Percentiles rank a stretch among this genome's conserved stretches.
These are phyloP conservation scores for Synanthedon andrenaeformis DNA, from an alignment of 2,888 invertebrate species.

Conservation along the genomic window DNA sequence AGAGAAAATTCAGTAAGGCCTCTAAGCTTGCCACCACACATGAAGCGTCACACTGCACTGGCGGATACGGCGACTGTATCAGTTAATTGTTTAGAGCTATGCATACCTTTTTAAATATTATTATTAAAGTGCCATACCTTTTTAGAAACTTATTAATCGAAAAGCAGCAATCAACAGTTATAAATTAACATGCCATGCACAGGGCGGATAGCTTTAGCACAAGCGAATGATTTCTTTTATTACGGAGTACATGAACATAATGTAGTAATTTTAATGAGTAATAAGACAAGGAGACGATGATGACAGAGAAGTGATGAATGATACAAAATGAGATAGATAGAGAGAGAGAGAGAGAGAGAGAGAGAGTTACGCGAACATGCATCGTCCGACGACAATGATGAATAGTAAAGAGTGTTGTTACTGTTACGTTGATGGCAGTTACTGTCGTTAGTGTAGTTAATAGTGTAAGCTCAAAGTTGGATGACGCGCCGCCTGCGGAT, in stretches of 20 bases:
- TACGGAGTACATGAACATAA: too few relatives aligned
- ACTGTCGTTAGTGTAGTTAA: conserved; percentile 68
- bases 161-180: conserved; percentile 39
- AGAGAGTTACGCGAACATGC: conserved; percentile 18
- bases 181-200: conserved; percentile 46
- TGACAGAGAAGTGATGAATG: neutral
- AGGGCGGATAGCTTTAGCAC: conserved; percentile 36
- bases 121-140: conserved; percentile 68
- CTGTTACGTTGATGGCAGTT: conserved; percentile 42
- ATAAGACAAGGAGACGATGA: neutral
- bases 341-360: conserved; percentile 2
- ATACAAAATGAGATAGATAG: neutral
- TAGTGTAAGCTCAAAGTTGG: conserved; percentile 63
- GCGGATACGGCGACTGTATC: conserved; percentile 53
- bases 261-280: neutral
- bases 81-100: conserved; percentile 37
- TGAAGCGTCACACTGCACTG: conserved; percentile 62
- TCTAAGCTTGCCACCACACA: conserved; percentile 59
- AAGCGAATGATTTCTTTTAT: conserved; percentile 8
- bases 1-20: conserved; percentile 66
- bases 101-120: conserved; percentile 32
- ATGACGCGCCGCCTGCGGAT: conserved; percentile 51
- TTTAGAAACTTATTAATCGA: conserved; percentile 49
- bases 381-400: conserved; percentile 23
- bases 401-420: conserved; percentile 42